These are phyloP conservation scores for Gnathonemus longibarbis DNA, from an alignment of 2,113 vertebrate genomes.

Conservation along the genomic window DNA sequence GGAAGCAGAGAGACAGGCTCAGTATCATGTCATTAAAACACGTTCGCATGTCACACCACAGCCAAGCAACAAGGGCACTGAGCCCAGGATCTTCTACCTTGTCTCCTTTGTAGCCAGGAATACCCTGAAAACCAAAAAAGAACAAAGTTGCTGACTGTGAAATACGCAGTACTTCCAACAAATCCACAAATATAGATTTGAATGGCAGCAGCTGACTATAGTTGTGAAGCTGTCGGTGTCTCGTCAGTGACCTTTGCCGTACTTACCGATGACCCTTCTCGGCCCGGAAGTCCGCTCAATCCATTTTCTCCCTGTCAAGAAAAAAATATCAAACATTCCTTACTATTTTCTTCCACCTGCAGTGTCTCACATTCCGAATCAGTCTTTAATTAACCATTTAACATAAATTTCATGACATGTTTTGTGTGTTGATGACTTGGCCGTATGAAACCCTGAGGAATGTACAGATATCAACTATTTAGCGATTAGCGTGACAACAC, in stretches of 20 bases:
- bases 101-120: slow-evolving; percentile 81
- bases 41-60: background rate
- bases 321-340: background rate
- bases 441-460: background rate
- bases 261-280: slow-evolving; percentile 73
- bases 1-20: slow-evolving; percentile 16
- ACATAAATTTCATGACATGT: background rate
- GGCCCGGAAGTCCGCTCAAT: slow-evolving; percentile 71
- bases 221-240: background rate
- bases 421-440: background rate
- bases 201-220: background rate
- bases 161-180: slow-evolving; percentile 10
- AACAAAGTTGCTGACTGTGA: background rate
- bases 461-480: background rate
- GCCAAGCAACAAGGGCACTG: background rate
- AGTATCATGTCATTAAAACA: background rate
- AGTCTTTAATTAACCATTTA: background rate
- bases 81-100: slow-evolving; percentile 55
- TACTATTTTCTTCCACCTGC: background rate
- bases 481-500: background rate
- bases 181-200: background rate
- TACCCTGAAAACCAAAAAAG: slow-evolving; percentile 64
- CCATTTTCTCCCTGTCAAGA: slow-evolving; percentile 71
- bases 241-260: background rate
- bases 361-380: background rate